Conservation (phyloP, 2,888 invertebrate genomes). For the Leptopilina syphax region DNA sequence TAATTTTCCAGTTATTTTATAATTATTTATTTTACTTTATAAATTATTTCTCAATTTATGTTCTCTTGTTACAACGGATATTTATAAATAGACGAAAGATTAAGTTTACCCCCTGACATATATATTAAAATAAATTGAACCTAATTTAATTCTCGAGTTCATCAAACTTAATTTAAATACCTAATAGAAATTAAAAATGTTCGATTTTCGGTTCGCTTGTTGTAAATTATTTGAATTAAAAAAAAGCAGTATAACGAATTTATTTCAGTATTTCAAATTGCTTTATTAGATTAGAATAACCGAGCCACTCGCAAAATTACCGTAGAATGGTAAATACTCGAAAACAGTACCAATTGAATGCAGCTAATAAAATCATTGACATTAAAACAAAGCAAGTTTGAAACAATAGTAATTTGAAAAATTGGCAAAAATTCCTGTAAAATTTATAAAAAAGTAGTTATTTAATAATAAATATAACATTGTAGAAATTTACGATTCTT, state of each 20-base stretch:
- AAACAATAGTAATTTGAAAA: not conserved
- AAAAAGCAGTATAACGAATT: not conserved
- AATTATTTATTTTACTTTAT: too few species aligned
- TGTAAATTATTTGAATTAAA: not conserved
- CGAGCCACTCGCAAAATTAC: not conserved
- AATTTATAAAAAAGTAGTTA: not conserved
- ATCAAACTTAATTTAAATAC: too few species aligned
- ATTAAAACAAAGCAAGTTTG: not conserved
- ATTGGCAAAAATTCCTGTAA: not conserved
- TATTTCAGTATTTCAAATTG: not conserved
- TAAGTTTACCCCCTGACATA: too few species aligned
- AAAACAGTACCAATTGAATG: not conserved
- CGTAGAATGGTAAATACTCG: not conserved
- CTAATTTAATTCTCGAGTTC: too few species aligned
- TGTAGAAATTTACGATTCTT: too few species aligned
- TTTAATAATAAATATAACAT: too few species aligned
- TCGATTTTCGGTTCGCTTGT: not conserved
- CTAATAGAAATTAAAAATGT: not conserved
- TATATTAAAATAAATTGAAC: too few species aligned
- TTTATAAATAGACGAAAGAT: too few species aligned
- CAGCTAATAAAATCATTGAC: not conserved
- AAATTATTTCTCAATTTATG: too few species aligned
- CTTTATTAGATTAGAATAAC: not conserved
- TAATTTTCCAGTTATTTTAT: too few species aligned
- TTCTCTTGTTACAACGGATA: too few species aligned